Evolutionary conservation across 2,888 invertebrate genomes (phyloP).

Genomic region (Stictocephala bisonia): DNA sequence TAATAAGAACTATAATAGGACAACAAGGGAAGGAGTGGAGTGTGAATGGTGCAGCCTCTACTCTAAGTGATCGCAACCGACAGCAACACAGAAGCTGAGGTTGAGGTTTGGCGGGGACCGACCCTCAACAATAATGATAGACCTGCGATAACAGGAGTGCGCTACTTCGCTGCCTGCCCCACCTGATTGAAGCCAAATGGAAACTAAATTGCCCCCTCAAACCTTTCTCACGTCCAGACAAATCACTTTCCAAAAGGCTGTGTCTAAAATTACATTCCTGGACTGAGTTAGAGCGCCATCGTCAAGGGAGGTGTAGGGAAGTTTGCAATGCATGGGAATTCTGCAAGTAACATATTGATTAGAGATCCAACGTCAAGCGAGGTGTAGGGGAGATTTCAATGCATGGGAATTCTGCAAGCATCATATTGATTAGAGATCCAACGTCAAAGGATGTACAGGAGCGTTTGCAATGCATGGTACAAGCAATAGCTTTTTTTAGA

Average conservation of each 20-base stretch:
- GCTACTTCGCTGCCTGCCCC: conserved; percentile 14
- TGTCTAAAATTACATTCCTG: conserved; percentile 35
- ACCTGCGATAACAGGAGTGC: conserved; percentile 29
- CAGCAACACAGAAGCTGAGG: conserved; percentile 17
- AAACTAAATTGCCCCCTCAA: conserved; percentile 42
- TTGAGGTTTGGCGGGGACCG: conserved; percentile 8
- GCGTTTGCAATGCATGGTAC: too few species aligned
- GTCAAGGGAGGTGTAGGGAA: too few species aligned
- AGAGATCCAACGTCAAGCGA: too few species aligned
- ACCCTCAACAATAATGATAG: conserved; percentile 26
- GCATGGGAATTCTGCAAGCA: too few species aligned
- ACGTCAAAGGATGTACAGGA: too few species aligned
- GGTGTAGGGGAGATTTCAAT: too few species aligned
- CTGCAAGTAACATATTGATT: too few species aligned
- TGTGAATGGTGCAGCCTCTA: conserved; percentile 18
- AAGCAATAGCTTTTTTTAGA: too few species aligned
- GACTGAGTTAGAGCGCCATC: conserved; percentile 1
- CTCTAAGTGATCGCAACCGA: conserved; percentile 24
- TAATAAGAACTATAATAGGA: too few species aligned
- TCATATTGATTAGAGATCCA: too few species aligned
- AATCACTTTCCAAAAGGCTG: conserved; percentile 38
- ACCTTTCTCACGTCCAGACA: conserved; percentile 43
- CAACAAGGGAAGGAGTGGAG: neutral
- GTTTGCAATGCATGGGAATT: too few species aligned
- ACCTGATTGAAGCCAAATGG: conserved; percentile 41